These are phyloP conservation scores for Carpatolechia fugitivella DNA, from an alignment of 2,888 invertebrate genomes.

Conservation along the genomic window DNA sequence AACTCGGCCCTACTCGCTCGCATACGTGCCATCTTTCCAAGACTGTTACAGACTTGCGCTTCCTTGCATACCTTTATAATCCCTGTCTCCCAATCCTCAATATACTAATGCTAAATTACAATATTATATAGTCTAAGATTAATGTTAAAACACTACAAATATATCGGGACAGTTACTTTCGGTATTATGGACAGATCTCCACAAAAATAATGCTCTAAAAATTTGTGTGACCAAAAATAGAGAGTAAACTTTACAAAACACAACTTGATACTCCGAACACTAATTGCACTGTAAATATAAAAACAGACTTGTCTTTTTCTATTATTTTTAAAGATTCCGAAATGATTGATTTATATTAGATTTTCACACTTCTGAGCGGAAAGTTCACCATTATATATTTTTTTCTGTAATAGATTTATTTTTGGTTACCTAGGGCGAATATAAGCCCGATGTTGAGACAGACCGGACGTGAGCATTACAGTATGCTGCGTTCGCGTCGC, in stretches of 20 bases:
- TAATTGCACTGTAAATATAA: conserved; percentile 13
- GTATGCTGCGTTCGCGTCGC: not conserved
- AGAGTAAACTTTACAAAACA: conserved; percentile 36
- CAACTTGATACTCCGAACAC: conserved; percentile 23
- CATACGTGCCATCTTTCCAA: conserved; percentile 25
- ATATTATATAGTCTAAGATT: conserved; percentile 33
- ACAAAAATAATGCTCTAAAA: conserved; percentile 40
- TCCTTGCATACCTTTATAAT: conserved; percentile 22
- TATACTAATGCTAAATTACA: conserved; percentile 31
- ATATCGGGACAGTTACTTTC: conserved; percentile 36
- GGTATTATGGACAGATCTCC: conserved; percentile 62
- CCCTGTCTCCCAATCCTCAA: conserved; percentile 32
- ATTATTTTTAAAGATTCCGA: not conserved
- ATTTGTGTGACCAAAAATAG: conserved; percentile 46
- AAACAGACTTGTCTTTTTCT: not conserved
- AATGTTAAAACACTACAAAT: conserved; percentile 35
- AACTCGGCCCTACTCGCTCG: conserved; percentile 26
- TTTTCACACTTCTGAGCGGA: too few relatives aligned
- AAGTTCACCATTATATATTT: too few relatives aligned
- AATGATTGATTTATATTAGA: too few relatives aligned
- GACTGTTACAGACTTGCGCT: conserved; percentile 14
- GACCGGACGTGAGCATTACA: not conserved
- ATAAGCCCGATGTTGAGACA: not conserved
- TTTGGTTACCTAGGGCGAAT: not conserved
- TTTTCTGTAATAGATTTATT: not conserved